Conservation (phyloP, 2,797 vertebrate species). For the Tangara arthus region DNA sequence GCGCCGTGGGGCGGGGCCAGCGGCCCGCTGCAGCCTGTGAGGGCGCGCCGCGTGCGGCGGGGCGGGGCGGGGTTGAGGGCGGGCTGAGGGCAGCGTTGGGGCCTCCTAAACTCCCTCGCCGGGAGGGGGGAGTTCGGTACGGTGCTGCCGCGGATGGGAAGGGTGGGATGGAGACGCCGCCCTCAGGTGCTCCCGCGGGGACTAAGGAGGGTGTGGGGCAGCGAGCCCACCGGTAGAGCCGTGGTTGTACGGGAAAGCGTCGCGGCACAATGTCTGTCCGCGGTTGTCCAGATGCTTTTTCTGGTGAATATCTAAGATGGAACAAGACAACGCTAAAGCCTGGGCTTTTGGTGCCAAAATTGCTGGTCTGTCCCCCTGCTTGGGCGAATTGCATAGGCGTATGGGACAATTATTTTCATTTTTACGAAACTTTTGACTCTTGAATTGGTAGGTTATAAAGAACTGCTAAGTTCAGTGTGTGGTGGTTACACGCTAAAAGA, state of each 20-base stretch:
- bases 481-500: accelerated
- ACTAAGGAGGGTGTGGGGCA: accelerated
- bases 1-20: accelerated
- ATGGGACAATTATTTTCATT: neutral
- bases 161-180: accelerated
- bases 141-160: accelerated
- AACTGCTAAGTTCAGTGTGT: neutral
- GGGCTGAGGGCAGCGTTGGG: accelerated
- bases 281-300: neutral
- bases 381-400: neutral
- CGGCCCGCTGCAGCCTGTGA: accelerated
- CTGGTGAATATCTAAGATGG: neutral
- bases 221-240: accelerated
- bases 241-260: neutral
- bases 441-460: neutral
- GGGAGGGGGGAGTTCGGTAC: accelerated
- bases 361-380: accelerated
- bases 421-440: neutral
- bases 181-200: accelerated
- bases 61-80: neutral
- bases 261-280: accelerated
- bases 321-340: neutral
- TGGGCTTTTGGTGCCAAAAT: neutral
- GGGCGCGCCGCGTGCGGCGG: accelerated
- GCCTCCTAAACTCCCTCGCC: accelerated